A percentile compares a stretch with the other conserved stretches of the same genome.
These are phyloP conservation scores for Andrena haemorrhoa DNA, from an alignment of 2,888 invertebrate genomes.

Conservation along the genomic window DNA sequence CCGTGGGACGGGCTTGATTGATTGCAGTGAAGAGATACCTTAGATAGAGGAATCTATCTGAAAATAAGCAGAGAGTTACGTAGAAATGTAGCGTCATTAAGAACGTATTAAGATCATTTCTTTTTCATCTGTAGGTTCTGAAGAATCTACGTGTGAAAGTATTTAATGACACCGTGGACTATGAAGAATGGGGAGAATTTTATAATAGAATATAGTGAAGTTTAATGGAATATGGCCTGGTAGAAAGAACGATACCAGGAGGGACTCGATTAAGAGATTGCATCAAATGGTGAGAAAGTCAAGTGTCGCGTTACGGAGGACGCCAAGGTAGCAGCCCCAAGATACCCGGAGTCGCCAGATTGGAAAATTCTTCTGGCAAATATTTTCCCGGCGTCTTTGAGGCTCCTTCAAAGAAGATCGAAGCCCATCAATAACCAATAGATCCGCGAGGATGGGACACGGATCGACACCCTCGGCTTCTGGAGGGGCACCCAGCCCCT, in stretches of 20 bases:
- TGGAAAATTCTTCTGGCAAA: constrained; percentile 52
- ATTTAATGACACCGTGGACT: too few species aligned
- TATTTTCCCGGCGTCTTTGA: constrained; percentile 50
- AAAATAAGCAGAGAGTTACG: too few species aligned
- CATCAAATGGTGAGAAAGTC: not conserved
- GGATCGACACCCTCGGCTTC: constrained; percentile 43
- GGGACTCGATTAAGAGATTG: constrained; percentile 12
- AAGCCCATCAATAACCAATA: constrained; percentile 54
- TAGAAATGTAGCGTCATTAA: too few species aligned
- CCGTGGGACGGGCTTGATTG: not conserved
- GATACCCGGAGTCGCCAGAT: constrained; percentile 25
- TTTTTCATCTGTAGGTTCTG: too few species aligned
- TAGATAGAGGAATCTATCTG: not conserved
- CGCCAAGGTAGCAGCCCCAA: not conserved
- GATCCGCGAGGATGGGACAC: constrained; percentile 41
- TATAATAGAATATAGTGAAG: too few species aligned
- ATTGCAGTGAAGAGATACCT: not conserved
- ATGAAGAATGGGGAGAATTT: too few species aligned
- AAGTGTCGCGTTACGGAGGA: not conserved
- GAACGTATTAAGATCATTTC: too few species aligned
- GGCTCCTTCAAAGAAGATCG: constrained; percentile 40
- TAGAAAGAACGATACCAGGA: not conserved
- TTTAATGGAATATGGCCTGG: too few species aligned
- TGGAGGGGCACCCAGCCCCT: constrained; percentile 45
- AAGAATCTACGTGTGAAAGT: too few species aligned